Evolutionary conservation across 2,888 invertebrate species (phyloP).

Genomic region (Drosophila aldrichi): DNA sequence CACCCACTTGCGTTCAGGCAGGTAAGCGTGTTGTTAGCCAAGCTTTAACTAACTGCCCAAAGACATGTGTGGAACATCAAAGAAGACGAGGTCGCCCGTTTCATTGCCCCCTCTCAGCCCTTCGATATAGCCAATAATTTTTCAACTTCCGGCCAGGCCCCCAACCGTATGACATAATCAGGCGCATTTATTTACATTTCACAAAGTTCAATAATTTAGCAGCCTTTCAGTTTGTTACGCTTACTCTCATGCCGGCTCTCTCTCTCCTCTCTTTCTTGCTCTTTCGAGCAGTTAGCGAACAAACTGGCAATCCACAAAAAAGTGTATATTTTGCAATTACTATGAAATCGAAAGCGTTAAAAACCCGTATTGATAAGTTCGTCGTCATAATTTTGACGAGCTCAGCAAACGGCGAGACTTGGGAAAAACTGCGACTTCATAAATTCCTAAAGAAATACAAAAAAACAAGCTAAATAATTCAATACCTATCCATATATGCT

Average conservation of each 20-base stretch:
- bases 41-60: conserved; percentile 78
- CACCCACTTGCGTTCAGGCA: conserved; percentile 85
- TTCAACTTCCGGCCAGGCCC: conserved; percentile 53
- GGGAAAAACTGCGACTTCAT: conserved; percentile 30
- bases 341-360: conserved; percentile 33
- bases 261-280: background rate
- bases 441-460: conserved; percentile 12
- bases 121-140: conserved; percentile 3
- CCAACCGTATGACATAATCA: conserved; percentile 43
- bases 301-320: conserved; percentile 25
- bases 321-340: conserved; percentile 6
- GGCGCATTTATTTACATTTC: conserved; percentile 39
- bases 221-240: conserved; percentile 10
- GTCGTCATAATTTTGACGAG: conserved; percentile 39
- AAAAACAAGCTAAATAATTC: conserved; percentile 46
- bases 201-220: conserved; percentile 56
- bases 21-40: conserved; percentile 85
- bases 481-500: conserved; percentile 10
- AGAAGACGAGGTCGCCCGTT: conserved; percentile 10
- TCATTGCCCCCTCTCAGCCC: background rate
- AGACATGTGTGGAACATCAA: conserved; percentile 28
- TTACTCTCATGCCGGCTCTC: background rate
- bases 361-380: conserved; percentile 26
- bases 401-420: conserved; percentile 52
- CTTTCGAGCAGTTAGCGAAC: conserved; percentile 57